Evolutionary conservation across 2,113 vertebrate genomes (phyloP), one percentile per base, ranked within the genome.

Genomic region (Choloepus hoffmanni): DNA sequence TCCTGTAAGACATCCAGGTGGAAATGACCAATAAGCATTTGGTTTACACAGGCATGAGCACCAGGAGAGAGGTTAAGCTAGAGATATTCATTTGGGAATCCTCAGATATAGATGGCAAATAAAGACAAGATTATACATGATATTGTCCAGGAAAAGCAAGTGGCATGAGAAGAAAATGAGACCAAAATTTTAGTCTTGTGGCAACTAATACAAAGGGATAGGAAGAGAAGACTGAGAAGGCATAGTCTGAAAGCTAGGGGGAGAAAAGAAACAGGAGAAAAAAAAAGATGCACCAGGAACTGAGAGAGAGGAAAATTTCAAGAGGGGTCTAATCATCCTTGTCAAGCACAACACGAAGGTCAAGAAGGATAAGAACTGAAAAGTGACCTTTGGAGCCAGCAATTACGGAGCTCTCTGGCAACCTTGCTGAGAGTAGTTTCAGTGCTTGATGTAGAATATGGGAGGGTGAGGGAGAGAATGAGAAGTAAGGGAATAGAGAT

Each of bases 331-430:
- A 92, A 94, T 90, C 82, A 95, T 82, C 55, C 28, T 65, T 79
- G 53, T 90, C 93, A 95, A 94, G 73, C 77, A 83, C 3, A 90
- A 73, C 43, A 63, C 90, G 83, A 94, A 96, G 94, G 85, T 96
- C 95, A 92, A 94, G 43, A 90, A 63, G 55, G 53, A 63, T 62
- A 87, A 93, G 73, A 95, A 95, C 76, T 88, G 50, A 85, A 95
- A 83, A 94, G 45, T 16, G 43, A 94, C 85, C 92, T 96, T 97
- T 94, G 82, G 78, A 96, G 23, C 77, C 58, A 53, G 85, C 91
- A 92, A 70, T 94, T 94, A 93, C 90, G 84, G 90, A 95, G n/a
- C 77, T 92, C 94, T 95, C 92, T 58, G 36, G 74, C 8, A 50
- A 95, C 62, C 55, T 60, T 63, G 48, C 68, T 91, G 85, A 85